Base-by-base conservation (phyloP, 2,888 invertebrate genomes). In the Pandemis heparana region DNA sequence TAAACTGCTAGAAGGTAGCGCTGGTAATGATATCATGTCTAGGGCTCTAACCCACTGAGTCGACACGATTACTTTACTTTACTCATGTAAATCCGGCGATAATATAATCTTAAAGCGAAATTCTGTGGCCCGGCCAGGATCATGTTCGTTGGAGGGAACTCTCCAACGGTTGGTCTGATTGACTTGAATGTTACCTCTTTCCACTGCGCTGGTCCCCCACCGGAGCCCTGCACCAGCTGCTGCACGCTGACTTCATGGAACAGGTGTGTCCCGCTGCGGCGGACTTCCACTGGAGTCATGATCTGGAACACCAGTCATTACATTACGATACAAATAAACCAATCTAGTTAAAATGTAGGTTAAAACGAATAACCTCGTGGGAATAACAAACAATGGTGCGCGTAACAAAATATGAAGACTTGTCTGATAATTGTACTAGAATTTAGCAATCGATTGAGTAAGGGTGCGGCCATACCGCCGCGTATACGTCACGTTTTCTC, bases 181-280 rank as follows among this genome's bases (percentile, higher is more conserved):
- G 23, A 32, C 23, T 32, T 32, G 23, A 46, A 12, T 12, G 12
- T 81, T 86, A 95, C 95, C 79, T 89, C 86, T 75, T 87, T 90
- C 95, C 95, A 95, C 71, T 95, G 87, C 59, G 84, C 83, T 0
- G 95, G 95, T 0, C 95, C 95, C 0, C 88, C 91, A 43, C 83
- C 86, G n/a, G 94, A 88, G 41, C 95, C 95, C 77, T 92, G 88
- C 39, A 94, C 87, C 41, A 96, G 89, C 71, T 95, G 95, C 53
- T 91, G 84, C 56, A 96, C 90, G 78, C 94, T 95, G 66, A 96
- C 95, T 81, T 96, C 96, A 82, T 96, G 96, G 87, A 96, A 96
- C 80, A 96, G 82, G 82, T 96, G 96, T 12, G 95, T 95, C 23
- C 95, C 95, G 79, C 96, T 95, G 76, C 96, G 94, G 2, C 96